Evolutionary conservation across 2,797 vertebrate species (phyloP), one percentile per base, ranked within the genome.

Genomic region (Parauchenoglanis ngamensis): DNA sequence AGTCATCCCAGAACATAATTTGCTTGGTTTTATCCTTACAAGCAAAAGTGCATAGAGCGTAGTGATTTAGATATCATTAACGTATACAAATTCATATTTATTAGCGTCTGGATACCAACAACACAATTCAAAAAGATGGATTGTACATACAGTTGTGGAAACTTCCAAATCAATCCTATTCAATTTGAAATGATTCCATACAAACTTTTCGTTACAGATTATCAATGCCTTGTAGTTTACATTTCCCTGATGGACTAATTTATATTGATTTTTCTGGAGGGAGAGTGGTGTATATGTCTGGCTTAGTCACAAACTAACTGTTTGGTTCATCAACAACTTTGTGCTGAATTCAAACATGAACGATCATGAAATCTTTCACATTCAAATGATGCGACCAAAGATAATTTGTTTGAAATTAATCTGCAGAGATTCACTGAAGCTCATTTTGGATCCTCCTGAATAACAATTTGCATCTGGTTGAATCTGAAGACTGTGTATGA

Each of bases 31-130:
- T 83, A 54, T 84, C 73, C 28, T 72, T 67, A 35, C 44, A 84
- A 86, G 73, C 52, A 8, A 40, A 86, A 86, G 52, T 72, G 19
- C 25, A 72, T 11, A 78, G 15, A 70, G n/a, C 7, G 12, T 56
- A 83, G 80, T 61, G n/a, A 86, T 78, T 88, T 59, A 67, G 46
- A 82, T 46, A 35, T 59, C 31, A 63, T 84, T 54, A 54, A 63
- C 44, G 35, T 63, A n/a, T 72, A 63, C 81, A 73, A 46, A 88
- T 79, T 88, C 84, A 89, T 83, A 86, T 91, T 90, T 85, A 89
- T 82, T 81, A 78, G 84, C 84, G 87, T 84, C 86, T 89, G 89
- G 17, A 63, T 19, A 68, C 82, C 28, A 86, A 82, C 40, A 49
- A 68, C 11, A 67, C 46, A 80, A 82, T 87, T 82, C 54, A 49